Evolutionary conservation across 2,888 invertebrate species (phyloP).

Genomic region (Cremastinae sp.): DNA sequence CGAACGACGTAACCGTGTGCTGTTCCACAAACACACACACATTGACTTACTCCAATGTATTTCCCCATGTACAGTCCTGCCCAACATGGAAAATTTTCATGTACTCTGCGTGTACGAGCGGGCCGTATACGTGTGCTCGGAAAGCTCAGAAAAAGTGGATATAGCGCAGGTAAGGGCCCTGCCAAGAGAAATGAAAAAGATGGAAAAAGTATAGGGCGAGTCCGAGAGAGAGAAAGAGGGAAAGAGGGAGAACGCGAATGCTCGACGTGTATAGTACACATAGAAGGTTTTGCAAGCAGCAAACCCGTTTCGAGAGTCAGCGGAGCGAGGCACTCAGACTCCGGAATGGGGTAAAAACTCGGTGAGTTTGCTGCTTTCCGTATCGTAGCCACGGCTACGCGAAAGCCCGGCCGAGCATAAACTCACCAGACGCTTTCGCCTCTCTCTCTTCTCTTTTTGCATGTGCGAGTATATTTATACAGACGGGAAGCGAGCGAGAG

Average conservation of each 20-base stretch:
- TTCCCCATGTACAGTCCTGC: background rate
- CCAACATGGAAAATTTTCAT: background rate
- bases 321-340: slow-evolving; percentile 78
- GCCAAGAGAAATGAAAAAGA: slow-evolving; percentile 39
- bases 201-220: slow-evolving; percentile 42
- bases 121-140: slow-evolving; percentile 12
- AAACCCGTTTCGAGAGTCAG: slow-evolving; percentile 77
- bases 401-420: slow-evolving; percentile 76
- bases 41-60: background rate
- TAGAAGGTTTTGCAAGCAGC: slow-evolving; percentile 66
- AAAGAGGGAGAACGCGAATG: slow-evolving; percentile 38
- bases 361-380: slow-evolving; percentile 72
- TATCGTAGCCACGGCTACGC: slow-evolving; percentile 74
- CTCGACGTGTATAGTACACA: slow-evolving; percentile 35
- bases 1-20: slow-evolving; percentile 28
- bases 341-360: slow-evolving; percentile 77
- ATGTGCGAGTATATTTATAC: background rate
- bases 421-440: slow-evolving; percentile 73
- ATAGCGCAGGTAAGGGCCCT: slow-evolving; percentile 45
- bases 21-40: background rate
- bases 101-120: background rate
- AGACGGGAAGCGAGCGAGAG: background rate
- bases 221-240: slow-evolving; percentile 36
- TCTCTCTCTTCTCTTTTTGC: slow-evolving; percentile 31
- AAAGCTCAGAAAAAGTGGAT: slow-evolving; percentile 58